Percentiles rank a stretch among this genome's conserved stretches.
phyloP scores from a whole-genome alignment of 2,113 vertebrate species.

The Rhabdornis inornatus region DNA sequence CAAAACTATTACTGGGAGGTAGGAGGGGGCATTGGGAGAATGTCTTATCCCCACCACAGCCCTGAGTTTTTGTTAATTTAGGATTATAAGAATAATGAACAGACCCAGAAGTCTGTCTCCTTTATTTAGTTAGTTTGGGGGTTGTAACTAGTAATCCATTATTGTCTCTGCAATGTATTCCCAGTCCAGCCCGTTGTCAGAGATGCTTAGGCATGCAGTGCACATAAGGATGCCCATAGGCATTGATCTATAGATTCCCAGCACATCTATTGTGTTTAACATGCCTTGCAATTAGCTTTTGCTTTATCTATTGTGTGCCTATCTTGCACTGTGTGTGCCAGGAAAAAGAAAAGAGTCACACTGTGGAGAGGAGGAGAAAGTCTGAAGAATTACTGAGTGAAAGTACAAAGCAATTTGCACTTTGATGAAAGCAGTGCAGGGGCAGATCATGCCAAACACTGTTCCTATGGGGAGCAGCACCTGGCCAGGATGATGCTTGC shows the following conservation, averaged over 20 bases:
- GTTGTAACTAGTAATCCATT: neutral
- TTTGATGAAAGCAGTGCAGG: neutral
- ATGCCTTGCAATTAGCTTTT: neutral
- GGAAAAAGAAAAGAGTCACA: neutral
- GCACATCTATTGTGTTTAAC: neutral
- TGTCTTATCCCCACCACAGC: neutral
- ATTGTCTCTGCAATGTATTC: neutral
- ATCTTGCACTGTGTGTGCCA: neutral
- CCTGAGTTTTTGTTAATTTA: neutral
- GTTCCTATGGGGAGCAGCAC: neutral
- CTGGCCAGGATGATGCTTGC: neutral
- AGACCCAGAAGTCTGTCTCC: neutral
- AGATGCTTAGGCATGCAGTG: neutral
- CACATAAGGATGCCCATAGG: neutral
- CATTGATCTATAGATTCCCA: conserved; percentile 4
- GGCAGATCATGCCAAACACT: neutral
- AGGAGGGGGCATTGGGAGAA: neutral
- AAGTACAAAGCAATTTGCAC: neutral
- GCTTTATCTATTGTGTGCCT: neutral
- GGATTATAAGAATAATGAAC: conserved; percentile 36
- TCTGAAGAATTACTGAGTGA: neutral
- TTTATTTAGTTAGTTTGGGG: conserved; percentile 36
- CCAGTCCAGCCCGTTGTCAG: neutral
- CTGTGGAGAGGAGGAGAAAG: neutral
- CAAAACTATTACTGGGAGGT: neutral